Percentiles rank a stretch among this genome's conserved stretches.
Conservation (phyloP, 2,797 vertebrate species). For the Leptodactylus fallax region DNA sequence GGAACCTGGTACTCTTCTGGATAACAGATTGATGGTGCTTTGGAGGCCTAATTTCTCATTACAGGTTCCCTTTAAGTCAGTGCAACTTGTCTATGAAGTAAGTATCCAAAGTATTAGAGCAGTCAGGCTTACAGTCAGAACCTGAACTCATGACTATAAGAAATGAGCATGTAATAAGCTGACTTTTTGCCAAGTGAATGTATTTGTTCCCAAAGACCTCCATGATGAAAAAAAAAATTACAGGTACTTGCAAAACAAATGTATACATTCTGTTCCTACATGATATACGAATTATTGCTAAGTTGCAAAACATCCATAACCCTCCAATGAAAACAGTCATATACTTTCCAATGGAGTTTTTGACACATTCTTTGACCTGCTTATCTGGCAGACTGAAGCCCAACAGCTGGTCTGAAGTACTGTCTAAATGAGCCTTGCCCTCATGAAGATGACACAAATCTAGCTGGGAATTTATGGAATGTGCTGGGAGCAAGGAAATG, state of each 20-base stretch:
- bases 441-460: constrained; percentile 72
- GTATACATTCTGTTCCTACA: not conserved
- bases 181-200: not conserved
- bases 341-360: constrained; percentile 3
- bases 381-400: constrained; percentile 71
- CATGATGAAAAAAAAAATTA: not conserved
- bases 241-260: not conserved
- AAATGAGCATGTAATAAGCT: no score
- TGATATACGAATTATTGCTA: not conserved
- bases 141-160: no score
- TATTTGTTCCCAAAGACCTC: not conserved
- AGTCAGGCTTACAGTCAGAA: no score
- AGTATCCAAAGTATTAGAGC: no score
- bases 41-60: no score
- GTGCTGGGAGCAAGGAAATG: constrained; percentile 53
- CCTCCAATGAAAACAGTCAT: not conserved
- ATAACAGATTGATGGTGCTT: no score
- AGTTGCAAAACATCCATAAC: not conserved
- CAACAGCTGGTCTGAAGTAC: constrained; percentile 70
- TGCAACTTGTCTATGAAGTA: no score
- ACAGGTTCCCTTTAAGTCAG: no score
- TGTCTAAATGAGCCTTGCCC: constrained; percentile 71
- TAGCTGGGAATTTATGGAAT: constrained; percentile 68
- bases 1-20: no score
- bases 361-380: constrained; percentile 66